Conservation (phyloP, 2,888 invertebrate species). For the Andrena hattorfiana region DNA sequence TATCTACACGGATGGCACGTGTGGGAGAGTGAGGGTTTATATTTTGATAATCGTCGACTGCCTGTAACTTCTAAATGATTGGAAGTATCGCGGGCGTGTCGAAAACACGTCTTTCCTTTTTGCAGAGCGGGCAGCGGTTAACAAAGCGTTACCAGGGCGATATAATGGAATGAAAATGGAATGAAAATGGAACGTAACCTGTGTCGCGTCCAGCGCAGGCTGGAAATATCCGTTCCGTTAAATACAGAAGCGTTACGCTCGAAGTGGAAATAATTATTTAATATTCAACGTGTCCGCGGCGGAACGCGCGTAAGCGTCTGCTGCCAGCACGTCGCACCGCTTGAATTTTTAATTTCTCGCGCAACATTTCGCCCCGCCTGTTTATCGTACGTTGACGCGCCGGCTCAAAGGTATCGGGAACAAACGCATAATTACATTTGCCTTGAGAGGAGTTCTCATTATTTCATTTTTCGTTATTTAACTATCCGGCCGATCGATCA, state of each 20-base stretch:
- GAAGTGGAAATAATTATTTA: conserved; percentile 37
- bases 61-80: background rate
- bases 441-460: conserved; percentile 3
- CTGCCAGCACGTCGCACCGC: background rate
- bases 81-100: background rate
- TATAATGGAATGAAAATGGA: conserved; percentile 34
- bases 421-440: conserved; percentile 17
- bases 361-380: background rate
- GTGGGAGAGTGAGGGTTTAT: background rate
- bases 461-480: background rate
- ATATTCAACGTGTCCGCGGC: conserved; percentile 13
- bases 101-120: conserved; percentile 11
- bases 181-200: conserved; percentile 13
- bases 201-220: background rate
- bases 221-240: background rate
- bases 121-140: background rate
- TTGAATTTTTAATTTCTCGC: conserved; percentile 32
- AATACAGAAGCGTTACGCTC: background rate
- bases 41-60: background rate
- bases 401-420: background rate
- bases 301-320: background rate
- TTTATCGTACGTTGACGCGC: background rate
- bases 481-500: background rate
- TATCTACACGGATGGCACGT: background rate
- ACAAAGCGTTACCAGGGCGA: background rate